Evolutionary conservation across 1,140 invertebrate species (phyloP), one percentile per base, ranked within the genome.

Genomic region (Zaprionus gabonicus): DNA sequence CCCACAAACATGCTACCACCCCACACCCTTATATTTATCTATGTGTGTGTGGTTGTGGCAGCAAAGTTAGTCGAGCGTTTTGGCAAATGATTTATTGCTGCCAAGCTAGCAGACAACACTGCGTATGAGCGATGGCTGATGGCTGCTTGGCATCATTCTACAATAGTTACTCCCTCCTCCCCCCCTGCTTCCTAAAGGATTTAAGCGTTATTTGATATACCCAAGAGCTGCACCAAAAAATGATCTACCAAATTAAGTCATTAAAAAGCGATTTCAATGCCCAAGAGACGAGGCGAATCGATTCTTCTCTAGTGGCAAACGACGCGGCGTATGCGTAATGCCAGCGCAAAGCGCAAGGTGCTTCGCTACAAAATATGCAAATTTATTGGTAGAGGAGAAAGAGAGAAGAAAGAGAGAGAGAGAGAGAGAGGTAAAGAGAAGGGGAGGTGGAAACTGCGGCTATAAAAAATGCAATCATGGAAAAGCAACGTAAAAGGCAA

Each of bases 61-160:
- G n/a, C 41, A 87, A 87, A 87, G 83, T 87, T 86, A 74, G 62
- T 46, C 57, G 62, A 71, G 74, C 69, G 69, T 74, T 81, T 81
- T 67, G 81, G 82, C 70, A 75, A 59, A 87, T 87, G 84, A 90
- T 90, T 90, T 88, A 87, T 88, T 88, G 75, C 85, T 20, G 23
- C 7, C 34, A 31, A 15, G 1, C 31, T 3, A 34, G 13, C 55
- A 51, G 58, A 71, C 72, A 57, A 69, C 75, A 71, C 69, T 69
- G 84, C 81, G 84, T 88, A 88, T 88, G 84, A 88, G 84, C 84
- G 75, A 87, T 87, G 71, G 66, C 41, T 66, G 20, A 31, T 36
- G 44, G n/a, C 23, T 27, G 44, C 17, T 7, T 57, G 38, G 56
- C 38, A 20, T 49, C 38, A 28, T 31, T 41, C 44, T 28, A 23